These are phyloP conservation scores for Catocala fraxini DNA, from an alignment of 2,888 invertebrate genomes.

Conservation along the genomic window DNA sequence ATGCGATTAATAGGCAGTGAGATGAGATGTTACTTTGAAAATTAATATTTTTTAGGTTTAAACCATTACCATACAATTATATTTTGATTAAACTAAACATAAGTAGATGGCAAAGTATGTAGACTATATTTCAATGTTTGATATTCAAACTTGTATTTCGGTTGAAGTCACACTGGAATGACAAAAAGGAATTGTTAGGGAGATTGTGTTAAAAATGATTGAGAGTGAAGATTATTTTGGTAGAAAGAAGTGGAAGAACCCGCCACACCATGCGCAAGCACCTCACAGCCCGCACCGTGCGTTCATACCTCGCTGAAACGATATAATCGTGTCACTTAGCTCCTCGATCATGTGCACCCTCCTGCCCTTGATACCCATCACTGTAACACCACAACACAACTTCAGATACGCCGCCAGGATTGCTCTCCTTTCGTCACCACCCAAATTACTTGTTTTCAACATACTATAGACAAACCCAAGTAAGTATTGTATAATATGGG, in stretches of 20 bases:
- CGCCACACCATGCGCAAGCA: slow-evolving; percentile 81
- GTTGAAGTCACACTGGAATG: slow-evolving; percentile 12
- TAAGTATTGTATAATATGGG: slow-evolving; percentile 3
- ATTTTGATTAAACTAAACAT: slow-evolving; percentile 24
- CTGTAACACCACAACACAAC: slow-evolving; percentile 89
- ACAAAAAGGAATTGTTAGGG: slow-evolving; percentile 19
- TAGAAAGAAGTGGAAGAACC: slow-evolving; percentile 59
- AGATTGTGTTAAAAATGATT: slow-evolving; percentile 38
- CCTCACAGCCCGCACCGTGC: slow-evolving; percentile 68
- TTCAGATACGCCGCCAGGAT: slow-evolving; percentile 60
- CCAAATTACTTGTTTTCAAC: slow-evolving; percentile 26
- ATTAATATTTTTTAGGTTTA: slow-evolving; percentile 26
- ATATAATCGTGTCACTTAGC: slow-evolving; percentile 99
- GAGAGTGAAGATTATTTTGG: slow-evolving; percentile 37
- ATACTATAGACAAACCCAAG: slow-evolving; percentile 19
- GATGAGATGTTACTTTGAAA: slow-evolving; percentile 32
- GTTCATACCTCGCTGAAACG: slow-evolving; percentile 98
- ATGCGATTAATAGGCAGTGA: slow-evolving; percentile 70
- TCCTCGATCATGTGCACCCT: slow-evolving; percentile 99
- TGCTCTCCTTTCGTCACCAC: slow-evolving; percentile 29
- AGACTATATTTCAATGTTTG: slow-evolving; percentile 1
- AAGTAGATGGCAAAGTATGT: slow-evolving; percentile 31
- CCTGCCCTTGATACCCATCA: slow-evolving; percentile 99
- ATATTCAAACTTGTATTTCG: slow-evolving; percentile 2
- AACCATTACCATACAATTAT: slow-evolving; percentile 47